Conservation (phyloP, 2,113 vertebrate genomes). For the Synchiropus splendidus region DNA sequence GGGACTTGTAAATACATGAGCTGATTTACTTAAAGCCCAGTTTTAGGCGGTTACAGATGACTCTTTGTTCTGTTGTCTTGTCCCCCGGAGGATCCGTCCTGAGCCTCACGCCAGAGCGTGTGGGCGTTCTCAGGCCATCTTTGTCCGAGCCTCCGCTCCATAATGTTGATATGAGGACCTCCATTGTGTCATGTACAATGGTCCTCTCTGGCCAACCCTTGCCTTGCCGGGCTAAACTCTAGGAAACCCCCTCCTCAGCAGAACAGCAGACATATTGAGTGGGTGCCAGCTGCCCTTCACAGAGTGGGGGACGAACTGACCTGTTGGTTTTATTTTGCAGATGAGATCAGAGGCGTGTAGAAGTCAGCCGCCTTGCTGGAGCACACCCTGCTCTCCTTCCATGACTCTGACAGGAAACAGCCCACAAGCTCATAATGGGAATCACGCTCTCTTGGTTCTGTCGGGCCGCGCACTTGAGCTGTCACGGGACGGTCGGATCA, state of each 20-base stretch:
- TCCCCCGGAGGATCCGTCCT: too few species aligned
- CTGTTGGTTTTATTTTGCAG: too few species aligned
- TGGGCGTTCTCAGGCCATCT: slow-evolving; percentile 10
- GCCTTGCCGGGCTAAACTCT: slow-evolving; percentile 8
- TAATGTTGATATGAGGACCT: slow-evolving; percentile 33
- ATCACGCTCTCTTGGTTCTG: too few species aligned
- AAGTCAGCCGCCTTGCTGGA: too few species aligned
- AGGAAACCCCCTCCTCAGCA: slow-evolving; percentile 43
- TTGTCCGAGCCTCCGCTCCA: slow-evolving; percentile 22
- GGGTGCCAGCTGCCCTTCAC: slow-evolving; percentile 28
- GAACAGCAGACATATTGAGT: slow-evolving; percentile 27
- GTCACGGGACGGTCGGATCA: too few species aligned
- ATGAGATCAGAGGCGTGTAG: too few species aligned
- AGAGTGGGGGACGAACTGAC: neutral
- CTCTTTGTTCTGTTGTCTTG: slow-evolving; percentile 23
- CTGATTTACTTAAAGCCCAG: too few species aligned
- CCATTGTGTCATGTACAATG: slow-evolving; percentile 52
- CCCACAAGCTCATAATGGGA: too few species aligned
- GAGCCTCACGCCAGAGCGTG: slow-evolving; percentile 2
- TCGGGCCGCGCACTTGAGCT: too few species aligned
- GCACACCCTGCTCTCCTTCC: too few species aligned
- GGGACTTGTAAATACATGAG: too few species aligned
- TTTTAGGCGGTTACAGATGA: neutral
- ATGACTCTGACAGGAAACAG: too few species aligned
- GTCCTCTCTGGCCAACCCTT: slow-evolving; percentile 36